Conservation (phyloP, 2,888 invertebrate species). For the Cheiracanthium punctorium region DNA sequence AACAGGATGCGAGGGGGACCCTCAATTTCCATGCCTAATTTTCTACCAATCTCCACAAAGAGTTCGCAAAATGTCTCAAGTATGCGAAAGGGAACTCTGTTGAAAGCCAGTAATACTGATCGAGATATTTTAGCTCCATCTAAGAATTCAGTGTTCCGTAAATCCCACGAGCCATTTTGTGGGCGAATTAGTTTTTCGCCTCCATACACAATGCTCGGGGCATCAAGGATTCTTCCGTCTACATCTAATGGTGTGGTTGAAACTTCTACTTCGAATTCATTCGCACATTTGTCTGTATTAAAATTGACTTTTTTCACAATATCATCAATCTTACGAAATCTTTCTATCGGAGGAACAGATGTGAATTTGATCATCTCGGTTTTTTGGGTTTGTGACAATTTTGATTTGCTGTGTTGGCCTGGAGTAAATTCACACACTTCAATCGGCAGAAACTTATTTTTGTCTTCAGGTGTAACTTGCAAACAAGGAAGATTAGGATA, state of each 20-base stretch:
- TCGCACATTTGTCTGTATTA: conserved; percentile 1
- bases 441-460: conserved; percentile 29
- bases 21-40: background rate
- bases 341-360: conserved; percentile 15
- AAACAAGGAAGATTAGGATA: conserved; percentile 58
- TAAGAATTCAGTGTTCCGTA: conserved; percentile 44
- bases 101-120: background rate
- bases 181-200: conserved; percentile 29
- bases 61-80: conserved; percentile 2
- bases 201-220: conserved; percentile 41
- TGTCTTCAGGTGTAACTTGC: conserved; percentile 28
- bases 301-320: background rate
- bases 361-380: conserved; percentile 49
- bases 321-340: conserved; percentile 26
- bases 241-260: conserved; percentile 34
- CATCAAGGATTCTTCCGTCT: conserved; percentile 35
- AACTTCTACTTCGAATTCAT: conserved; percentile 56
- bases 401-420: conserved; percentile 37
- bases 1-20: background rate
- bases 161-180: conserved; percentile 53
- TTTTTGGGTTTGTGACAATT: conserved; percentile 30
- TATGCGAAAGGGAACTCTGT: background rate
- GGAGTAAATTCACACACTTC: conserved; percentile 50
- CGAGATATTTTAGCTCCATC: background rate
- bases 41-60: background rate